Percentiles rank a stretch among this genome's conserved stretches.
Conservation (phyloP, 2,113 vertebrate species). For the Hemiscyllium ocellatum region DNA sequence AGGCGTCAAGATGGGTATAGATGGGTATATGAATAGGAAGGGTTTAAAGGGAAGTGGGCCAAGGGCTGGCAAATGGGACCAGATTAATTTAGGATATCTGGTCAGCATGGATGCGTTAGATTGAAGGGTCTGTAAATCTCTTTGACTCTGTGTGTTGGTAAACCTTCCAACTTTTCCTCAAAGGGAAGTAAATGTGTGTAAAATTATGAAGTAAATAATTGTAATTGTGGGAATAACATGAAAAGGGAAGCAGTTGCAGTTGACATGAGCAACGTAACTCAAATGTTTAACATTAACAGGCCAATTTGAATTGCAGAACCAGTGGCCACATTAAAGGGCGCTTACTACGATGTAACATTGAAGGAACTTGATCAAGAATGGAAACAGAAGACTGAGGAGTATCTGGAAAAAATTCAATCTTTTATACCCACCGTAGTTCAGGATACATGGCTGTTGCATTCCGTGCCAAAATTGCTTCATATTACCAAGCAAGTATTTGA, state of each 20-base stretch:
- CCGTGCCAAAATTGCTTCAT: conserved; percentile 49
- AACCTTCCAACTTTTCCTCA: neutral
- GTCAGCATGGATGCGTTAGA: too few relatives aligned
- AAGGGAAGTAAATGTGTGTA: neutral
- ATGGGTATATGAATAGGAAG: too few relatives aligned
- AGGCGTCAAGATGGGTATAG: too few relatives aligned
- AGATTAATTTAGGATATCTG: too few relatives aligned
- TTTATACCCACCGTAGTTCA: conserved; percentile 55
- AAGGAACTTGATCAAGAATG: conserved; percentile 60
- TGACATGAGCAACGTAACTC: neutral
- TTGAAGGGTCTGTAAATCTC: too few relatives aligned
- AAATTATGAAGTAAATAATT: neutral
- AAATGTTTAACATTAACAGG: neutral
- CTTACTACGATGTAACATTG: conserved; percentile 69
- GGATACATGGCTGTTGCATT: conserved; percentile 56
- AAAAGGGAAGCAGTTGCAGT: neutral
- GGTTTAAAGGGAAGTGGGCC: too few relatives aligned
- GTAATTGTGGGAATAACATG: neutral
- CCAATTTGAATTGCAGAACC: conserved; percentile 55
- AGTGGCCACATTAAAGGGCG: conserved; percentile 65
- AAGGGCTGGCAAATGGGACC: too few relatives aligned
- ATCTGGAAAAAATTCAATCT: conserved; percentile 49
- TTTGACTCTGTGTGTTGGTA: neutral
- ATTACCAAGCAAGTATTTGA: conserved; percentile 53
- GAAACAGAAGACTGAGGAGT: conserved; percentile 55